phyloP scores from a whole-genome alignment of 2,797 vertebrate species.

The Gambelia wislizenii region DNA sequence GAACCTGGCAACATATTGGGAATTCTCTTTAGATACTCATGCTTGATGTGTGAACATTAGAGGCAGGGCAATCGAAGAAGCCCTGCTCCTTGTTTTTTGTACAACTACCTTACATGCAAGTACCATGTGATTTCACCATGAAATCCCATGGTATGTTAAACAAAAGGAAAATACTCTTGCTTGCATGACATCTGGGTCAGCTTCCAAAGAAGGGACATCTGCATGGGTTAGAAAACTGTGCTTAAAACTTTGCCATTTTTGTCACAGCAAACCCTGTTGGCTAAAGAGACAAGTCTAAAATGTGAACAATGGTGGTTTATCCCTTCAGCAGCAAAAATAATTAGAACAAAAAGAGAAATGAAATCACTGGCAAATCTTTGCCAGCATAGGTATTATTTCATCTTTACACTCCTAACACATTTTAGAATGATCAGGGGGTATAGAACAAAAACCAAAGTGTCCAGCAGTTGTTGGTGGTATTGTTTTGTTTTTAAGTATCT shows the following conservation, averaged over 20 bases:
- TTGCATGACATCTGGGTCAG: background rate
- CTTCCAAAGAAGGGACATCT: background rate
- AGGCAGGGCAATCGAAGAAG: too few species aligned
- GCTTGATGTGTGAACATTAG: too few species aligned
- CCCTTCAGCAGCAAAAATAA: background rate
- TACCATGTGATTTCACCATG: too few species aligned
- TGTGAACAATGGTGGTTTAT: background rate
- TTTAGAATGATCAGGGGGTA: background rate
- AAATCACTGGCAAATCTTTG: background rate
- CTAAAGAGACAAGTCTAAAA: constrained; percentile 1
- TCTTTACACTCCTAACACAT: background rate
- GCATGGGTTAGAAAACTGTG: background rate
- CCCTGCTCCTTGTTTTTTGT: background rate
- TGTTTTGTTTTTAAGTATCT: background rate
- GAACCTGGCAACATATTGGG: background rate
- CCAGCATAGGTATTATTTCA: background rate
- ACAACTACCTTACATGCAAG: background rate
- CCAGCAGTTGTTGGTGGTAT: too few species aligned
- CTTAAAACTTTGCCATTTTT: background rate
- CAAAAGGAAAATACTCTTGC: background rate
- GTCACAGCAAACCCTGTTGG: background rate
- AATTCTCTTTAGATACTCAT: background rate
- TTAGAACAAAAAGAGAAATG: background rate
- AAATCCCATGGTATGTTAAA: background rate
- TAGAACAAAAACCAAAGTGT: background rate